Conservation (phyloP, 2,113 vertebrate genomes). For the Hiodon tergisus region DNA sequence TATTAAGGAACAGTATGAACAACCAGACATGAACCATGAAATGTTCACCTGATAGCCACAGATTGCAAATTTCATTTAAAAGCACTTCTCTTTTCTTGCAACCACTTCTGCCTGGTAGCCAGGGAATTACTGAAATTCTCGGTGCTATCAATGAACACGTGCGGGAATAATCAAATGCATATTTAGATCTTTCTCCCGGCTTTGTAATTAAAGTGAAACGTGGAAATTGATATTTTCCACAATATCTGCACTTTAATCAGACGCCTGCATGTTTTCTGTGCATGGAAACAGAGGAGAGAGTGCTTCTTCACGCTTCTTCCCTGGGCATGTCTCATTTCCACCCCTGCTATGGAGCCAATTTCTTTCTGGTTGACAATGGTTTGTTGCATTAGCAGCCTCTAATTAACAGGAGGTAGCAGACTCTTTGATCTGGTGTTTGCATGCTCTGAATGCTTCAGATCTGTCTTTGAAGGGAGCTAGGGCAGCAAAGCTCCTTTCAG, state of each 20-base stretch:
- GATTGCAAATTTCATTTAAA: background rate
- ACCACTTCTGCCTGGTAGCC: background rate
- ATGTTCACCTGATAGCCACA: background rate
- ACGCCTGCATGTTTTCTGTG: conserved; percentile 6
- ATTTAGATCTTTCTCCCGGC: background rate
- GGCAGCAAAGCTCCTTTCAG: conserved; percentile 50
- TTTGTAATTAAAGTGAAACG: conserved; percentile 11
- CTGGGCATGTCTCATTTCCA: conserved; percentile 26
- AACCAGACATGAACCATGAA: background rate
- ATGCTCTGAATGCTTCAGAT: conserved; percentile 44
- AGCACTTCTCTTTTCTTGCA: background rate
- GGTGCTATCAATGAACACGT: background rate
- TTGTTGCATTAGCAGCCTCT: conserved; percentile 50
- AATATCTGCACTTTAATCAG: conserved; percentile 13
- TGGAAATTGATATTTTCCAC: background rate
- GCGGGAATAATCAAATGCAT: background rate
- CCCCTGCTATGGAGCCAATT: conserved; percentile 17
- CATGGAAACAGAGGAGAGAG: conserved; percentile 31
- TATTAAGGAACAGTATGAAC: no score
- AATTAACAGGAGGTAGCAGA: conserved; percentile 50
- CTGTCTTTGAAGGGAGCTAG: conserved; percentile 53
- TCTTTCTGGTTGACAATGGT: conserved; percentile 42
- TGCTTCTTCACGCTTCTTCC: conserved; percentile 29
- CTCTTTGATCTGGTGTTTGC: conserved; percentile 52
- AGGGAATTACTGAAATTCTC: background rate